Conservation (phyloP, 2,797 vertebrate genomes). For the Gila robusta region DNA sequence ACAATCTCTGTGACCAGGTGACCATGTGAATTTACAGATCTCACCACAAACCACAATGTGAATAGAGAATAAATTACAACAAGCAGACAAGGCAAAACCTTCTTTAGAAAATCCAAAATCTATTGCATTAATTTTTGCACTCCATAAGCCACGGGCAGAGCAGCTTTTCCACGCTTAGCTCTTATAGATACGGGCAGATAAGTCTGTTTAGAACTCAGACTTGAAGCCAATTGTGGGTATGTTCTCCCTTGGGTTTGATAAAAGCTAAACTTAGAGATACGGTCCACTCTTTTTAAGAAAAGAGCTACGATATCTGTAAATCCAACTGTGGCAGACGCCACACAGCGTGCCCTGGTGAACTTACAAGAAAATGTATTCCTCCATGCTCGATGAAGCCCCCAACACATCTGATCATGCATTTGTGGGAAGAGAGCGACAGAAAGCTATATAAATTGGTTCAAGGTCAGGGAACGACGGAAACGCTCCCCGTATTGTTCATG, state of each 20-base stretch:
- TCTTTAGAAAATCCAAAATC: slow-evolving; percentile 81
- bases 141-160: slow-evolving; percentile 77
- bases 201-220: slow-evolving; percentile 54
- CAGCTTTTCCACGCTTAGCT: slow-evolving; percentile 72
- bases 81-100: slow-evolving; percentile 62
- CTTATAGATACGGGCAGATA: slow-evolving; percentile 72
- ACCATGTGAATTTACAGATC: slow-evolving; percentile 32
- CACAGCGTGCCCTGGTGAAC: slow-evolving; percentile 55
- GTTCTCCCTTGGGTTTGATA: slow-evolving; percentile 48
- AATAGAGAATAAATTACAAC: slow-evolving; percentile 34
- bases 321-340: slow-evolving; percentile 52
- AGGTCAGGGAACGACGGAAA: slow-evolving; percentile 64
- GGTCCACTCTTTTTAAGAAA: slow-evolving; percentile 59
- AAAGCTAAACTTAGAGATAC: slow-evolving; percentile 64
- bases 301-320: slow-evolving; percentile 49
- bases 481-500: slow-evolving; percentile 60
- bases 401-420: slow-evolving; percentile 35
- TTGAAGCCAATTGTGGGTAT: slow-evolving; percentile 58
- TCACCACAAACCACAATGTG: slow-evolving; percentile 17
- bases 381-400: slow-evolving; percentile 14
- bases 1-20: slow-evolving; percentile 38
- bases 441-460: slow-evolving; percentile 66
- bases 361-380: slow-evolving; percentile 63
- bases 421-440: slow-evolving; percentile 49
- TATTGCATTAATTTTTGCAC: slow-evolving; percentile 73